Percentiles rank a stretch among this genome's conserved stretches.
Evolutionary conservation across 2,797 vertebrate genomes (phyloP).

Genomic region (Channa striata): DNA sequence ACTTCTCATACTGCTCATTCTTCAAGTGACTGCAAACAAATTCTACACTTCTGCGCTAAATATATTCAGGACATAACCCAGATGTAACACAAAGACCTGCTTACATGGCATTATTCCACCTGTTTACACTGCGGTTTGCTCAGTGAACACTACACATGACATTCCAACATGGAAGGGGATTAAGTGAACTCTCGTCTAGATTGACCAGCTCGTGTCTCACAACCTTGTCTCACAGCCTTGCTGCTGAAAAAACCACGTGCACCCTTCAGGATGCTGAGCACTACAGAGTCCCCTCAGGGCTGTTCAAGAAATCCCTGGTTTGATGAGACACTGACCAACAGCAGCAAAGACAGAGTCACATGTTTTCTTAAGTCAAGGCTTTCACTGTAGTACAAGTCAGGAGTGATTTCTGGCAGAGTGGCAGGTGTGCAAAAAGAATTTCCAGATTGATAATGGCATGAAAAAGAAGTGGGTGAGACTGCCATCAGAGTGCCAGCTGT

Average conservation of each 20-base stretch:
- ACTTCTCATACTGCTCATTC: background rate
- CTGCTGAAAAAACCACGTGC: constrained; percentile 4
- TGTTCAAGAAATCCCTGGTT: background rate
- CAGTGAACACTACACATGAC: constrained; percentile 19
- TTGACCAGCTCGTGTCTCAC: constrained; percentile 36
- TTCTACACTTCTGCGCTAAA: background rate
- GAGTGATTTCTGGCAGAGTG: constrained; percentile 14
- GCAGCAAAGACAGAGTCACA: constrained; percentile 25
- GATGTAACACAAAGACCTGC: constrained; percentile 26
- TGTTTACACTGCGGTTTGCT: constrained; percentile 48
- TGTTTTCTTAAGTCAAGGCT: constrained; percentile 28
- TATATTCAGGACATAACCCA: background rate
- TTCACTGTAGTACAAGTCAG: constrained; percentile 3
- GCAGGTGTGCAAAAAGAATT: constrained; percentile 12
- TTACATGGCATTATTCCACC: constrained; percentile 60
- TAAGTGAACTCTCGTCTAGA: constrained; percentile 44
- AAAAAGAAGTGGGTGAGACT: constrained; percentile 2
- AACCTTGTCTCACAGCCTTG: background rate
- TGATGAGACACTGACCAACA: constrained; percentile 12
- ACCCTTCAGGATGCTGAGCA: background rate
- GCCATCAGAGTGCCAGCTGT: constrained; percentile 47
- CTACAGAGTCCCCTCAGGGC: constrained; percentile 3
- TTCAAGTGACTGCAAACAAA: background rate
- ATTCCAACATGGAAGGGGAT: constrained; percentile 67
- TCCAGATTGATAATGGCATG: constrained; percentile 2